phyloP scores from a whole-genome alignment of 2,797 vertebrate genomes.

The Anguilla anguilla region DNA sequence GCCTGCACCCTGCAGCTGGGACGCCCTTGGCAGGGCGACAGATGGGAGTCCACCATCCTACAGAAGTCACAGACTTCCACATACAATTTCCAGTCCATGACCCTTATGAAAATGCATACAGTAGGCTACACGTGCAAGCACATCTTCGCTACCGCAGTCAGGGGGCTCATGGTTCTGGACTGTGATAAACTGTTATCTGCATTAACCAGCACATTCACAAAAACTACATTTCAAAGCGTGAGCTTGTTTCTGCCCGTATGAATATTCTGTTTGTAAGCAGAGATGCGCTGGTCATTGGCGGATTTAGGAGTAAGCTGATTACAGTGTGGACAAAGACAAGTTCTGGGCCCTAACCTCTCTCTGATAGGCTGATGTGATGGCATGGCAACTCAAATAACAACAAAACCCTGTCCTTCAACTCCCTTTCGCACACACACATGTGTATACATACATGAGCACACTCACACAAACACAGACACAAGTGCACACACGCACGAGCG shows the following conservation, averaged over 20 bases:
- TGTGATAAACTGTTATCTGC: background rate
- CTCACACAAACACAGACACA: background rate
- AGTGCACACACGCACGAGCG: no score
- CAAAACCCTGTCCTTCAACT: background rate
- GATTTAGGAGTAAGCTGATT: conserved; percentile 26
- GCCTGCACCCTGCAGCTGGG: background rate
- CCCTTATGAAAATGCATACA: background rate
- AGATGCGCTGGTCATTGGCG: conserved; percentile 5
- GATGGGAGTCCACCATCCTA: no score
- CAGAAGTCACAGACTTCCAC: no score
- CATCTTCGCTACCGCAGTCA: background rate
- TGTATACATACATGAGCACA: background rate
- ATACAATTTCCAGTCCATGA: background rate
- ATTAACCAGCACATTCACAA: background rate
- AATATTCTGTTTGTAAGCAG: conserved; percentile 29
- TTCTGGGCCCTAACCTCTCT: background rate
- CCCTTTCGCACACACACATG: background rate
- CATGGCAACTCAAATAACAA: background rate
- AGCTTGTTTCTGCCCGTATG: no score
- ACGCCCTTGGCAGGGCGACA: no score
- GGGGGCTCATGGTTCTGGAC: background rate
- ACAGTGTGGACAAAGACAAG: background rate
- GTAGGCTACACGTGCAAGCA: no score
- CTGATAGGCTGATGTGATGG: background rate
- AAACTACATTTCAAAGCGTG: background rate